Evolutionary conservation across 2,113 vertebrate species (phyloP).

Genomic region (Phodopus roborovskii): DNA sequence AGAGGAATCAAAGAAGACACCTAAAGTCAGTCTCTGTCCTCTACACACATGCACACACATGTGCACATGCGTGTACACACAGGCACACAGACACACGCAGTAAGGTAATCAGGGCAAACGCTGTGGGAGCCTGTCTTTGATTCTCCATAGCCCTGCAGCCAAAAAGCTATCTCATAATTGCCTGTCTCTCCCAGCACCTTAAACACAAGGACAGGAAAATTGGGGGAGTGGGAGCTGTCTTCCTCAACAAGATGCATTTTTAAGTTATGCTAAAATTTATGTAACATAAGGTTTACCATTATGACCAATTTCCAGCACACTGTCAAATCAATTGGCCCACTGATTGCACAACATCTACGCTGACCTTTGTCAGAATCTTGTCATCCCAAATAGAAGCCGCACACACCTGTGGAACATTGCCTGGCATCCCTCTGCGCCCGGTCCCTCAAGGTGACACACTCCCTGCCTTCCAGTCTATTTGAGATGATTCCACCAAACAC

Average conservation of each 20-base stretch:
- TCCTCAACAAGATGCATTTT: rapidly evolving
- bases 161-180: not conserved
- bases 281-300: rapidly evolving
- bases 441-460: rapidly evolving
- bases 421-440: rapidly evolving
- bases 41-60: not conserved
- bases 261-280: not conserved
- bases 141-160: not conserved
- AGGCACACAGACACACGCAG: not conserved
- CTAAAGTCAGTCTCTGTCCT: not conserved
- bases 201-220: not conserved
- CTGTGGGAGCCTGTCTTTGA: not conserved
- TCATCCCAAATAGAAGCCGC: not conserved
- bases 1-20: not conserved
- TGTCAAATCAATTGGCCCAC: rapidly evolving
- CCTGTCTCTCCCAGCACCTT: not conserved
- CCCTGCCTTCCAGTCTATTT: not conserved
- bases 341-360: rapidly evolving
- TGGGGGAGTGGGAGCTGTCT: rapidly evolving
- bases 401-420: rapidly evolving
- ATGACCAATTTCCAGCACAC: rapidly evolving
- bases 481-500: not conserved
- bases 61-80: not conserved
- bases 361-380: not conserved
- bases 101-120: not conserved